These are phyloP conservation scores for Scaeva pyrastri DNA, from an alignment of 2,888 invertebrate genomes.

Conservation along the genomic window DNA sequence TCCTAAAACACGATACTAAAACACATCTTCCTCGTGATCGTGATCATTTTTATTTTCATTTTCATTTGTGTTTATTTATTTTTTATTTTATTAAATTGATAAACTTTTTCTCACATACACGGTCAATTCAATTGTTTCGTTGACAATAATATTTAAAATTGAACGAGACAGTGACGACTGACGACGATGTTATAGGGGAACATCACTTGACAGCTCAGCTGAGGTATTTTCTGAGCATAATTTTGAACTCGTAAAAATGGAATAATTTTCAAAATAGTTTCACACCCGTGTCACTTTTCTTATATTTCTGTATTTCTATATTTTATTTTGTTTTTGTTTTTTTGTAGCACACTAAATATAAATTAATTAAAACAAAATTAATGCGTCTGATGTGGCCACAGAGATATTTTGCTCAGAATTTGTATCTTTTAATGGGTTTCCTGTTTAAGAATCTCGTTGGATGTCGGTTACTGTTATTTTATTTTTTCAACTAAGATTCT, in stretches of 20 bases:
- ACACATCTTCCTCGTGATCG: constrained; percentile 56
- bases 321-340: neutral
- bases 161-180: too few relatives aligned
- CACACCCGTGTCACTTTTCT: constrained; percentile 14
- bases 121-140: constrained; percentile 72
- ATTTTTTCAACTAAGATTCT: neutral
- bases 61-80: constrained; percentile 22
- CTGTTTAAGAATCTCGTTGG: constrained; percentile 59
- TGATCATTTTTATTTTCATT: too few relatives aligned
- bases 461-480: constrained; percentile 26
- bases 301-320: neutral
- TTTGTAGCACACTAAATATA: constrained; percentile 1
- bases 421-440: constrained; percentile 66
- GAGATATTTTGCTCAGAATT: neutral
- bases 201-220: constrained; percentile 22
- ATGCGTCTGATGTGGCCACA: constrained; percentile 36
- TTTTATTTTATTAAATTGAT: constrained; percentile 46
- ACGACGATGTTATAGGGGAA: constrained; percentile 1
- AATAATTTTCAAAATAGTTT: neutral
- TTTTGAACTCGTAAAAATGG: neutral
- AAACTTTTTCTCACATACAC: constrained; percentile 57
- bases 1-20: constrained; percentile 48
- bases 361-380: constrained; percentile 56
- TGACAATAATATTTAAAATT: constrained; percentile 51
- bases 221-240: neutral